phyloP scores from a whole-genome alignment of 2,888 invertebrate genomes.

The Euplagia quadripunctaria region DNA sequence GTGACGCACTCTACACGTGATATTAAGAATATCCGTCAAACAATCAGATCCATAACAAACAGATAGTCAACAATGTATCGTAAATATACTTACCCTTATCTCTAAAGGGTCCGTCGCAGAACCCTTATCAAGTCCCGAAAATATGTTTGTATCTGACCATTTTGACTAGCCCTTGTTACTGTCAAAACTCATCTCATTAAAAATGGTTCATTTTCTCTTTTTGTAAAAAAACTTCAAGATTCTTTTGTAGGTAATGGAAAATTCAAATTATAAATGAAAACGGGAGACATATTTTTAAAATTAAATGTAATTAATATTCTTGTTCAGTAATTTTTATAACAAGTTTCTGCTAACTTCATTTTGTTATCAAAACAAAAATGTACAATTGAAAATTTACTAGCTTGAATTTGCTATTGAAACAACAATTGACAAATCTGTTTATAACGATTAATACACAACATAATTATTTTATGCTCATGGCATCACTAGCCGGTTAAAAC shows the following conservation, averaged over 20 bases:
- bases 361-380: neutral
- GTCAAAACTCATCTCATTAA: constrained; percentile 2
- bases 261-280: neutral
- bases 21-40: neutral
- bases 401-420: no score
- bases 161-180: constrained; percentile 1
- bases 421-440: no score
- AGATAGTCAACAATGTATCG: neutral
- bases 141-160: constrained; percentile 8
- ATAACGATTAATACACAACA: no score
- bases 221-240: neutral
- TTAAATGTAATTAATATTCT: neutral
- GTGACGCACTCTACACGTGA: neutral
- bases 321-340: neutral
- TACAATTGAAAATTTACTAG: no score
- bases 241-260: neutral
- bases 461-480: no score
- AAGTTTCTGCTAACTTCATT: neutral
- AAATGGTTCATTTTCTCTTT: neutral
- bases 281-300: neutral
- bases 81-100: neutral
- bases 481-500: no score
- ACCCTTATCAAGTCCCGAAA: constrained; percentile 7
- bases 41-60: neutral
- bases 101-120: neutral